Base-by-base conservation (phyloP, 1,140 invertebrate genomes). In the Liolophura sinensis region DNA sequence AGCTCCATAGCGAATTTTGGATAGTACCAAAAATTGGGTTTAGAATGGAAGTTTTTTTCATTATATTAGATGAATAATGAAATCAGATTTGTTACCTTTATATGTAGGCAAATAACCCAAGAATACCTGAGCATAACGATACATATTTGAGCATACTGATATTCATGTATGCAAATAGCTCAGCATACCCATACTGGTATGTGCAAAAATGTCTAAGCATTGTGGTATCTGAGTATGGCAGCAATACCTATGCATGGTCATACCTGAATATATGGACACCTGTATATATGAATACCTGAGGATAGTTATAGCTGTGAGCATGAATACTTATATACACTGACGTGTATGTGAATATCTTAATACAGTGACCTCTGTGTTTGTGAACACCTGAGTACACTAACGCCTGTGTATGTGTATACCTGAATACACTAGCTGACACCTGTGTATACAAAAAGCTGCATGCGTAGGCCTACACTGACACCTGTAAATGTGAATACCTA, bases 261-360 rank as follows among this genome's bases (percentile, higher is more conserved):
- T 56, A 56, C 25, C n/a, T 56, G 25, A 22, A 56, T 56, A 56
- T 56, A 56, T 56, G 20, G 1, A 56, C 1, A 56, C 20, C n/a
- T 56, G 25, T 56, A 56, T 56, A 56, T 20, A 56, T 56, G 25
- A 22, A 56, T 56, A 56, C 25, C 12, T 20, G 25, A 22, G 25
- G 12, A 56, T 20, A 56, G n/a, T 22, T 20, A 56, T 20, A 56
- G n/a, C n/a, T 56, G 25, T 56, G 25, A 22, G 20, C 20, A 20
- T 56, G 25, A 22, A 56, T 56, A 56, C 25, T 22, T 20, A 56
- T 56, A 56, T 56, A 56, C 25, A 56, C 20, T 22, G n/a, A 56
- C 20, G 25, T 56, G 25, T 56, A 56, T 20, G 25, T 56, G n/a
- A 20, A 12, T 22, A 56, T n/a, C 25, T 56, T 22, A 22, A 56